Evolutionary conservation across 2,888 invertebrate genomes (phyloP), one percentile per base, ranked within the genome.

Genomic region (Epinotia bilunana): DNA sequence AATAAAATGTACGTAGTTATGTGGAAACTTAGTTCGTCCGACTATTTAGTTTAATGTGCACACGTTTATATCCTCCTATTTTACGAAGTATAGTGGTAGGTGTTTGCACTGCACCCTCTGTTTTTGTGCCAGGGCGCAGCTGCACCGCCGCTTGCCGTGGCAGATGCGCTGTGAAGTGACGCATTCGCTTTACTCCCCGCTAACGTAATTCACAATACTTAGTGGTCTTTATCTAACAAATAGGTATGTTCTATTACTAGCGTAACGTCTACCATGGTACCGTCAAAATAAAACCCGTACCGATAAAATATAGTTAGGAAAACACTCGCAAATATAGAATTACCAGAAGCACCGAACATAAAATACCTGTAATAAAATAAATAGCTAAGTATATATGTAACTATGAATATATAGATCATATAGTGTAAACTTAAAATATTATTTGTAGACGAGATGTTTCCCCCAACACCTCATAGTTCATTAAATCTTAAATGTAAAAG

Each of bases 121-220:
- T 69, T 60, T 69, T 69, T 69, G 58, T 69, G 69, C n/a, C 46
- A n/a, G 7, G 16, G 43, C 39, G 68, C 69, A 69, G 69, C 69
- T 69, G 69, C 69, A 69, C 4, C 69, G 43, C 58, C 6, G 39
- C 20, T 39, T 39, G 39, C 39, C 39, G 18, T 46, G 69, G 69
- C 69, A 69, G 69, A 69, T 69, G 69, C 60, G 60, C 69, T 57
- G n/a, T 28, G 57, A 60, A 69, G 46, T 60, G 58, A 58, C 58
- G 46, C 69, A 46, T 69, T 57, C 20, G 69, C 28, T 23, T 23
- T 46, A 20, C 43, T 28, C 69, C 67, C 57, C 46, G 69, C 11
- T 46, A 58, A 58, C 69, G 28, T 69, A 58, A 60, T 46, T 69
- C 23, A 69, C 69, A 60, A 69, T 46, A n/a, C n/a, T n/a, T n/a